Conservation (phyloP, 2,888 invertebrate species). For the Limenitis camilla region DNA sequence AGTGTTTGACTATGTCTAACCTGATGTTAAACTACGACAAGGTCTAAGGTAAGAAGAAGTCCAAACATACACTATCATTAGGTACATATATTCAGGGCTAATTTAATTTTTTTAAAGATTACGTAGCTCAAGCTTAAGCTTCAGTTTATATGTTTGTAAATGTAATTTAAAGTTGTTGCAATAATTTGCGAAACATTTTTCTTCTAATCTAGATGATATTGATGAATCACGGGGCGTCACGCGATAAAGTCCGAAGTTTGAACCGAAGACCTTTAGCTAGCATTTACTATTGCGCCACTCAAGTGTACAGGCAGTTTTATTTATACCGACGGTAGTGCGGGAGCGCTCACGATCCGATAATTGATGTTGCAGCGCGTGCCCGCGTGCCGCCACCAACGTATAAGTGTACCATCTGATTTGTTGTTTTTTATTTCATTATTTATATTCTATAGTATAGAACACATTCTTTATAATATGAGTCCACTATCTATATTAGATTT, state of each 20-base stretch:
- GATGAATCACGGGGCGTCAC: conserved; percentile 15
- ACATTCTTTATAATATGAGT: not conserved
- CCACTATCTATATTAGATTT: not conserved
- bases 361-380: conserved; percentile 65
- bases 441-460: conserved; percentile 4
- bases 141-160: not conserved
- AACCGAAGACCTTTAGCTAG: conserved; percentile 59
- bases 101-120: too few species aligned
- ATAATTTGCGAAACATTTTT: conserved; percentile 1
- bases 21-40: too few species aligned
- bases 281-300: conserved; percentile 69
- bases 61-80: too few species aligned
- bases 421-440: conserved; percentile 10
- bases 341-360: conserved; percentile 71
- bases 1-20: too few species aligned
- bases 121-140: too few species aligned
- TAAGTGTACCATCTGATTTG: conserved; percentile 34
- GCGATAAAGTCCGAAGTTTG: conserved; percentile 45
- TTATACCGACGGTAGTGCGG: conserved; percentile 68
- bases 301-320: conserved; percentile 59
- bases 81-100: too few species aligned
- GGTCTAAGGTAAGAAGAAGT: too few species aligned
- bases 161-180: not conserved
- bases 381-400: conserved; percentile 37
- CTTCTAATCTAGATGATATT: conserved; percentile 16